These are phyloP conservation scores for Zaprionus gabonicus DNA, from an alignment of 1,140 invertebrate species.

Conservation along the genomic window DNA sequence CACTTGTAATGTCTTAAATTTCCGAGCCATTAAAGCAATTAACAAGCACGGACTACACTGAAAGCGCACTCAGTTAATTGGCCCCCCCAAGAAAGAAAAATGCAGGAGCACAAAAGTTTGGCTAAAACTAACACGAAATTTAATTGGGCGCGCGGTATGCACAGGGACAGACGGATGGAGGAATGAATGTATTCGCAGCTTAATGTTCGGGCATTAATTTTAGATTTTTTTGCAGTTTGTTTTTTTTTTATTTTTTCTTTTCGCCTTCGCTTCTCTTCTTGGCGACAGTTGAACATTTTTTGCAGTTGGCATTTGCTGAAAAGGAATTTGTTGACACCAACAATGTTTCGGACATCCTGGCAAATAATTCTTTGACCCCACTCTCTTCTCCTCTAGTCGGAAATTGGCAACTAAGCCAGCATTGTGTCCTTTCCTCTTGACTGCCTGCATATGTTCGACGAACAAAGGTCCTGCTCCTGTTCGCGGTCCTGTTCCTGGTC, in stretches of 20 bases:
- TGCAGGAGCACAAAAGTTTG: slow-evolving; percentile 6
- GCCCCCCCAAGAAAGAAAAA: slow-evolving; percentile 30
- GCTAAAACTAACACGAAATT: slow-evolving; percentile 71
- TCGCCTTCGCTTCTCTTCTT: slow-evolving; percentile 1
- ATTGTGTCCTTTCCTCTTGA: slow-evolving; percentile 77
- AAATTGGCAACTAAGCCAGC: slow-evolving; percentile 78
- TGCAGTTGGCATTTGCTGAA: slow-evolving; percentile 63
- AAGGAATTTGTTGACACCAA: slow-evolving; percentile 82
- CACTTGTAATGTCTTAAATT: slow-evolving; percentile 50
- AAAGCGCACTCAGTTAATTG: slow-evolving; percentile 66
- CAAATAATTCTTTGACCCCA: slow-evolving; percentile 70
- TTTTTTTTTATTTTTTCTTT: slow-evolving; percentile 12
- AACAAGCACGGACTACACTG: slow-evolving; percentile 52
- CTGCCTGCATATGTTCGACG: slow-evolving; percentile 72
- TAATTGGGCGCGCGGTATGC: slow-evolving; percentile 60
- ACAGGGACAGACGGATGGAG: slow-evolving; percentile 21
- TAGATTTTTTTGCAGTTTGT: slow-evolving; percentile 24
- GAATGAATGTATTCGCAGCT: slow-evolving; percentile 27
- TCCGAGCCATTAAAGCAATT: slow-evolving; percentile 81
- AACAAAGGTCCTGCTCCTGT: slow-evolving; percentile 8
- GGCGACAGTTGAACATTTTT: slow-evolving; percentile 55
- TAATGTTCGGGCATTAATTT: slow-evolving; percentile 72
- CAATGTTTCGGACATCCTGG: slow-evolving; percentile 84
- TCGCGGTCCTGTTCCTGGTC: slow-evolving; percentile 31
- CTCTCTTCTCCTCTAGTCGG: slow-evolving; percentile 29